Evolutionary conservation across 2,113 vertebrate species (phyloP).

Genomic region (Trichechus manatus): DNA sequence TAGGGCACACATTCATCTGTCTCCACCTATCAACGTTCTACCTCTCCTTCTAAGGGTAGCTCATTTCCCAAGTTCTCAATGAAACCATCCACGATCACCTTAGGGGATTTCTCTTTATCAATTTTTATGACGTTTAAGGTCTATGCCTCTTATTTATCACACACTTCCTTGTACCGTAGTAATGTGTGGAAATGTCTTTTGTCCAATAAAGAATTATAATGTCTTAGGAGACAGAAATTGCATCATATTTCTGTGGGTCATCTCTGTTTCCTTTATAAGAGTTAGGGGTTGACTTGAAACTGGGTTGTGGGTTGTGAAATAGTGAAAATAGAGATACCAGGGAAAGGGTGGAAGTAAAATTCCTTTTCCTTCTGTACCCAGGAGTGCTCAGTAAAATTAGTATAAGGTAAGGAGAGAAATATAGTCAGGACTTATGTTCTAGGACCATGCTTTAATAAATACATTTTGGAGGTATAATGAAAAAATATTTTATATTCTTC

Average conservation of each 20-base stretch:
- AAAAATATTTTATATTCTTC: slow-evolving; percentile 1
- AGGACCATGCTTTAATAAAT: not conserved
- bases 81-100: not conserved
- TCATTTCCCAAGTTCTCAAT: not conserved
- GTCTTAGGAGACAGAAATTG: not conserved
- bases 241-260: not conserved
- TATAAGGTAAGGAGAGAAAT: not conserved
- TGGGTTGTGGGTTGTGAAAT: not conserved
- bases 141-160: slow-evolving; percentile 19
- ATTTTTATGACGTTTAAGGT: slow-evolving; percentile 2
- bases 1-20: not conserved
- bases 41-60: not conserved
- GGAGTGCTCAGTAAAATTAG: not conserved
- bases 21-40: not conserved
- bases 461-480: not conserved
- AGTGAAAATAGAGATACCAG: slow-evolving; percentile 44
- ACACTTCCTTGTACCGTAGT: not conserved
- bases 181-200: not conserved
- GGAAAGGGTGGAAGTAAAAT: slow-evolving; percentile 16
- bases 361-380: not conserved
- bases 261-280: not conserved
- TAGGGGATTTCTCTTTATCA: not conserved
- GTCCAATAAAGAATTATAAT: not conserved
- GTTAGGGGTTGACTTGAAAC: slow-evolving; percentile 17
- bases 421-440: slow-evolving; percentile 26